Evolutionary conservation across 2,888 invertebrate species (phyloP), one percentile per base, ranked within the genome.

Genomic region (Calliopum simillimum): DNA sequence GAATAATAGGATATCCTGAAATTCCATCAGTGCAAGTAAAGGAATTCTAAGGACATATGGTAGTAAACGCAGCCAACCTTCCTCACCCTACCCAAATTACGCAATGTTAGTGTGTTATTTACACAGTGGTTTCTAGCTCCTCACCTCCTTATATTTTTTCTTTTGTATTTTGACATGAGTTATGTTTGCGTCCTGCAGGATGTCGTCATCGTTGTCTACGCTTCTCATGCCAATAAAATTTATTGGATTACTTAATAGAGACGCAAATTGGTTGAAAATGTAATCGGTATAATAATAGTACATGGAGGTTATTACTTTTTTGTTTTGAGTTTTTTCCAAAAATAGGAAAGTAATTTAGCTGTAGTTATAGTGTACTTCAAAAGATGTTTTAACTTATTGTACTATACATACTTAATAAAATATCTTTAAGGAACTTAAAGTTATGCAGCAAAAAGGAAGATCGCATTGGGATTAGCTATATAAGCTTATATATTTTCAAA

Each of bases 161-260:
- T 25, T 33, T 16, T n/a, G 13, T 33, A 3, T 6, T 33, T 33
- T 58, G 56, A 2, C n/a, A n/a, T 19, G 46, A 61, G 19, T 61
- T 61, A 61, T 61, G 61, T 46, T 61, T 61, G 61, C 46, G 61
- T 64, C 64, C 41, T 64, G 43, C 41, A 19, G 41, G 51, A 64
- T 64, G 51, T 53, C 64, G 51, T 64, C 64, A 64, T 64, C 64
- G 41, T 51, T n/a, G 2, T 23, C 19, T 12, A 12, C n/a, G 12
- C 44, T 13, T 19, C 25, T 61, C 21, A 44, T 61, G 19, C 61
- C 21, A 59, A 43, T 43, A 11, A 16, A 59, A 59, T 59, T 59
- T 59, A 59, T 53, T 43, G 43, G 41, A 33, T 12, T 59, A 19
- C 33, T 59, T 21, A 13, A 53, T 23, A 21, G 13, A 6, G 23